Evolutionary conservation across 1,140 invertebrate genomes (phyloP), one percentile per base, ranked within the genome.

Genomic region (Aleiodes sp.): DNA sequence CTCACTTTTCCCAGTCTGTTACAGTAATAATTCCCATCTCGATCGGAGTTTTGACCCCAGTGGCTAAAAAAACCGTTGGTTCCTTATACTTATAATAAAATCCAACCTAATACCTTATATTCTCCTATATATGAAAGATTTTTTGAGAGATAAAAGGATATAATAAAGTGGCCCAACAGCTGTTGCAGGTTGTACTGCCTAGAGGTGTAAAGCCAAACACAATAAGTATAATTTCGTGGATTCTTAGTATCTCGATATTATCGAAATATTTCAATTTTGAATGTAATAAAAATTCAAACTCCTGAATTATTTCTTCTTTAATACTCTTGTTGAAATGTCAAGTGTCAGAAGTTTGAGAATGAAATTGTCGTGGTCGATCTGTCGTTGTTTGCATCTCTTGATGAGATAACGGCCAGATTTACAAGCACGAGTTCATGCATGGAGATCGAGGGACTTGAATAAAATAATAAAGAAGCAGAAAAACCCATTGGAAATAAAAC

Each of bases 321-420:
- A 29, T 56, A 28, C 7, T 8, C 1, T 8, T 31, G 26, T 31
- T 31, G 16, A 59, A 59, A 59, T 31, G 14, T 29, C 56, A 31
- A 52, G 46, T 43, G 46, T n/a, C n/a, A n/a, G 46, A 24, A 52
- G 46, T 21, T 59, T 31, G 28, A 16, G 56, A 59, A 59, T 59
- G 56, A 59, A 59, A 59, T 59, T 59, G 56, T 59, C 56, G 56
- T 59, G 56, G 26, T 33, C 29, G 56, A 59, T 59, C 56, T 31
- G 56, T 59, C 56, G 26, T 59, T n/a, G 56, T 59, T 59, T 59
- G 56, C 28, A 59, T 59, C 28, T 59, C 28, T 6, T 9, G 10
- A 29, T 29, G n/a, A 24, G 56, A 59, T 59, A 59, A 31, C 56
- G 28, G 28, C 28, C 24, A 19, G 29, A 59, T 59, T 59, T 59